These are phyloP conservation scores for Acanthosepion lycidas DNA, from an alignment of 2,888 invertebrate genomes.

Conservation along the genomic window DNA sequence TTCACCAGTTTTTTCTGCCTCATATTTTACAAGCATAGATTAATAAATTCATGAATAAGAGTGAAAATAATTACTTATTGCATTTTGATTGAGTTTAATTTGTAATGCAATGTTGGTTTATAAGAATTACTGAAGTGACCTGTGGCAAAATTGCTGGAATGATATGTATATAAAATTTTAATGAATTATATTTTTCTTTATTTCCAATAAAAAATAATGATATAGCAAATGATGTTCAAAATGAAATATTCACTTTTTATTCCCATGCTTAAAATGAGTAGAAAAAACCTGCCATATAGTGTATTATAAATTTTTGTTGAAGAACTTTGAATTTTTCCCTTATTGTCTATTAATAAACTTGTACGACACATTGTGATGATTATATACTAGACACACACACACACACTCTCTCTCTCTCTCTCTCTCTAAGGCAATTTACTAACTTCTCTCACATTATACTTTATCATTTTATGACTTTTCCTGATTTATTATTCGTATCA, in stretches of 20 bases:
- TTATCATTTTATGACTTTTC: not conserved
- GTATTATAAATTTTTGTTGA: not conserved
- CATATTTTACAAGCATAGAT: not conserved
- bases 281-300: not conserved
- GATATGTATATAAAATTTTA: not conserved
- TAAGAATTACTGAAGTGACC: not conserved
- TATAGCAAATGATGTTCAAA: not conserved
- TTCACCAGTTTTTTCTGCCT: not conserved
- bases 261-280: not conserved
- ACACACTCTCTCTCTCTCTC: not conserved
- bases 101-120: not conserved
- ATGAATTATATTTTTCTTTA: not conserved
- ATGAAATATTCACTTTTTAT: not conserved
- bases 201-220: not conserved
- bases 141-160: not conserved
- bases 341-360: not conserved
- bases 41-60: not conserved
- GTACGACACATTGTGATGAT: not conserved
- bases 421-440: not conserved
- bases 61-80: not conserved
- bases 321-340: not conserved
- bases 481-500: not conserved
- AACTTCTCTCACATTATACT: not conserved
- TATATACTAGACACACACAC: not conserved
- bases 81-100: not conserved